phyloP scores from a whole-genome alignment of 92 coral and sea anemone genomes.

The Bergia sp. region DNA sequence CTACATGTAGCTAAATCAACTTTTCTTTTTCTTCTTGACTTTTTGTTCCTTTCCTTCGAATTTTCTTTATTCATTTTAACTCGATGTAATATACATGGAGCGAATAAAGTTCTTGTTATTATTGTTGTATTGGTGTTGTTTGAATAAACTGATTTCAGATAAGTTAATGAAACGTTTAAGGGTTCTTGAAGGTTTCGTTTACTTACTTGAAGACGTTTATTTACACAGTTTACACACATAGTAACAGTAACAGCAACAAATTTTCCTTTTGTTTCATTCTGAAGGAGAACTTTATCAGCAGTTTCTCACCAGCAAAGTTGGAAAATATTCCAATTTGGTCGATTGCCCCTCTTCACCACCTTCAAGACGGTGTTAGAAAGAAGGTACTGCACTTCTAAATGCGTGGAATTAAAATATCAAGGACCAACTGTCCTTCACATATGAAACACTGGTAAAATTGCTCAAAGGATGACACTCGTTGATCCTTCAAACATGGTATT shows the following conservation, averaged over 20 bases:
- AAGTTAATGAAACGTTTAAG: too few relatives aligned
- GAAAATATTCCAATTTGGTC: constrained; percentile 84
- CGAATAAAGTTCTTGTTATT: background rate
- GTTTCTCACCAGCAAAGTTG: constrained; percentile 74
- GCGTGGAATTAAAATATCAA: background rate
- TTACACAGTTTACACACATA: background rate
- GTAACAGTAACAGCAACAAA: background rate
- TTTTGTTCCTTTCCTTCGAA: background rate
- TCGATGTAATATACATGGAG: background rate
- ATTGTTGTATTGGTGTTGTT: too few relatives aligned
- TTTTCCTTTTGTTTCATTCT: background rate
- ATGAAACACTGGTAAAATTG: background rate
- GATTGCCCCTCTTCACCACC: constrained; percentile 66
- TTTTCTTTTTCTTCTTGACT: too few relatives aligned
- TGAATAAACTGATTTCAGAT: too few relatives aligned
- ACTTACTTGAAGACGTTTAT: background rate
- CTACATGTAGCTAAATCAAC: background rate
- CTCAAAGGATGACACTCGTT: background rate
- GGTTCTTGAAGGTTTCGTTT: background rate
- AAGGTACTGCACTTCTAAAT: constrained; percentile 47
- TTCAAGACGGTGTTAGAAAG: constrained; percentile 59
- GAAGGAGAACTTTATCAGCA: constrained; percentile 68
- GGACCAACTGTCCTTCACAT: background rate
- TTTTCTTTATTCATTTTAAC: background rate
- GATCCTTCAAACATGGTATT: background rate